These are phyloP conservation scores for Aelia acuminata DNA, from an alignment of 2,888 invertebrate species.

Conservation along the genomic window DNA sequence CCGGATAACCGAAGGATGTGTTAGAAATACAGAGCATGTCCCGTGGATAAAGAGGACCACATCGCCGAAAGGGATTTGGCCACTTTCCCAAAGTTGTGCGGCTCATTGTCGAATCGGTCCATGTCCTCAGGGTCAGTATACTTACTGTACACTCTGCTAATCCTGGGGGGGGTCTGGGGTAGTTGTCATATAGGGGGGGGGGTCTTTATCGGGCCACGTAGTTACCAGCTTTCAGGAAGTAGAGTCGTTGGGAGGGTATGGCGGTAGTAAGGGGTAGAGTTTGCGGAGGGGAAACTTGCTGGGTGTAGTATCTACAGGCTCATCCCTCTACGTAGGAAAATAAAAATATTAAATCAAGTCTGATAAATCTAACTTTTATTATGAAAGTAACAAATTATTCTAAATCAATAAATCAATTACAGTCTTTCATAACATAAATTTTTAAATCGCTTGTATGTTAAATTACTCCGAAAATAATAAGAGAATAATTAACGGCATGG, in stretches of 20 bases:
- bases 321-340: too few relatives aligned
- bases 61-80: constrained; percentile 5
- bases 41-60: constrained; percentile 14
- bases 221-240: neutral
- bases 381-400: too few relatives aligned
- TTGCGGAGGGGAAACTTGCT: neutral
- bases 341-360: too few relatives aligned
- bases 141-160: too few relatives aligned
- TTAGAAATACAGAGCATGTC: neutral
- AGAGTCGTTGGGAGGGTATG: neutral
- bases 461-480: too few relatives aligned
- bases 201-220: constrained; percentile 21
- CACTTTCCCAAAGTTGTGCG: constrained; percentile 28
- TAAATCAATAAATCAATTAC: too few relatives aligned
- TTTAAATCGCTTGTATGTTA: too few relatives aligned
- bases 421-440: too few relatives aligned
- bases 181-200: neutral
- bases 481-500: too few relatives aligned
- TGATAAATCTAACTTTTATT: too few relatives aligned
- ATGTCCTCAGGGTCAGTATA: neutral
- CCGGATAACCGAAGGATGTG: neutral
- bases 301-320: too few relatives aligned
- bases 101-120: constrained; percentile 30
- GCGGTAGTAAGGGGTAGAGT: neutral
- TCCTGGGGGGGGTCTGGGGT: neutral